phyloP scores from a whole-genome alignment of 2,888 invertebrate genomes.

The Drosophila pegasa region DNA sequence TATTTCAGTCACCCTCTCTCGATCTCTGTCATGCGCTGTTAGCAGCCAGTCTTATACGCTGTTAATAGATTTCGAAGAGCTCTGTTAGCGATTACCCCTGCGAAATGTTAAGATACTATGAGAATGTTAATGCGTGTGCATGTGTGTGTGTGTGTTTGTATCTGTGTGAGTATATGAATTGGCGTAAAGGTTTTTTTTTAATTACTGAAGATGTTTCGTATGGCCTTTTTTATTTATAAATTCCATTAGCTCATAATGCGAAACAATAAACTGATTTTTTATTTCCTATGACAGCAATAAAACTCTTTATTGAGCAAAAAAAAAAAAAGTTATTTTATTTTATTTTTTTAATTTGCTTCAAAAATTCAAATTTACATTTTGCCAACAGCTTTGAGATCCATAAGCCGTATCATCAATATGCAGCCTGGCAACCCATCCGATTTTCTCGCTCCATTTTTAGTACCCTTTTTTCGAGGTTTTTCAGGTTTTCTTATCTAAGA shows the following conservation, averaged over 20 bases:
- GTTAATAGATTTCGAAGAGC: slow-evolving; percentile 28
- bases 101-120: slow-evolving; percentile 8
- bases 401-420: slow-evolving; percentile 34
- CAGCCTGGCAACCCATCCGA: slow-evolving; percentile 40
- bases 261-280: slow-evolving; percentile 43
- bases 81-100: slow-evolving; percentile 29
- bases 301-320: slow-evolving; percentile 15
- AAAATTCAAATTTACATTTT: neutral
- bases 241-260: slow-evolving; percentile 59
- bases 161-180: neutral
- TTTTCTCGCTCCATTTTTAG: slow-evolving; percentile 60
- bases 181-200: slow-evolving; percentile 5
- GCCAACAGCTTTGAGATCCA: neutral
- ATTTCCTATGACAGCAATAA: slow-evolving; percentile 16
- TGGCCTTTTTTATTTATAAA: slow-evolving; percentile 38
- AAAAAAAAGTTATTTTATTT: neutral
- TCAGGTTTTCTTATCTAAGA: slow-evolving; percentile 35
- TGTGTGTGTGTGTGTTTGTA: neutral
- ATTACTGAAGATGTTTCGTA: neutral
- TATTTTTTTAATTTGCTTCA: neutral
- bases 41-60: slow-evolving; percentile 61
- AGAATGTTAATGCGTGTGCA: slow-evolving; percentile 10
- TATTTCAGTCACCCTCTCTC: slow-evolving; percentile 53
- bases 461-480: slow-evolving; percentile 26
- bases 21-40: slow-evolving; percentile 53